Conservation (phyloP, 2,888 invertebrate genomes). For the Drosophila meridiana region DNA sequence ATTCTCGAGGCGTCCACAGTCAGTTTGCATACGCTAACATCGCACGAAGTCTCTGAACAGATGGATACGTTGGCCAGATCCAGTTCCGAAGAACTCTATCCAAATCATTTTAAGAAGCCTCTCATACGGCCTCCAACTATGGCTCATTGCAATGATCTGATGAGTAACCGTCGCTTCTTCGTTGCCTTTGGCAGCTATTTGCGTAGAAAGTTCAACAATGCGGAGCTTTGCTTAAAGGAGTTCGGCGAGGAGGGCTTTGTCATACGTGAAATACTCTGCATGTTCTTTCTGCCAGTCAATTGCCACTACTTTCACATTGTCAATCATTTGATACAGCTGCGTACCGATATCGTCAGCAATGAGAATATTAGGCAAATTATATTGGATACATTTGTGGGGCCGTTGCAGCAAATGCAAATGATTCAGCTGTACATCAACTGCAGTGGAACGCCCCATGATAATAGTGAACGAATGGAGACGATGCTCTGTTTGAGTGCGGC, state of each 20-base stretch:
- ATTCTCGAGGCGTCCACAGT: neutral
- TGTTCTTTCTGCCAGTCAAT: conserved; percentile 37
- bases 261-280: conserved; percentile 31
- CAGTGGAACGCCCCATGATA: neutral
- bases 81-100: neutral
- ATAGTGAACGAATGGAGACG: neutral
- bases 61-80: neutral
- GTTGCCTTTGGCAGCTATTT: conserved; percentile 27
- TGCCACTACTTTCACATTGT: conserved; percentile 21
- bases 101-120: neutral
- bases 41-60: neutral
- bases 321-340: conserved; percentile 21
- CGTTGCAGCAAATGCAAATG: conserved; percentile 43
- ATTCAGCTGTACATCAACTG: conserved; percentile 31
- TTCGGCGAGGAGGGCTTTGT: conserved; percentile 25
- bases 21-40: neutral
- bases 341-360: neutral
- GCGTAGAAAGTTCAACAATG: conserved; percentile 1
- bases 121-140: neutral
- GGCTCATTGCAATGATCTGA: neutral
- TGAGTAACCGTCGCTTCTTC: neutral
- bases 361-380: neutral
- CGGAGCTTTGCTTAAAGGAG: neutral
- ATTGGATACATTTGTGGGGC: conserved; percentile 2
- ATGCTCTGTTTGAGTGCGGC: conserved; percentile 7